These are phyloP conservation scores for Heterochromis multidens DNA, from an alignment of 2,113 vertebrate species.

Conservation along the genomic window DNA sequence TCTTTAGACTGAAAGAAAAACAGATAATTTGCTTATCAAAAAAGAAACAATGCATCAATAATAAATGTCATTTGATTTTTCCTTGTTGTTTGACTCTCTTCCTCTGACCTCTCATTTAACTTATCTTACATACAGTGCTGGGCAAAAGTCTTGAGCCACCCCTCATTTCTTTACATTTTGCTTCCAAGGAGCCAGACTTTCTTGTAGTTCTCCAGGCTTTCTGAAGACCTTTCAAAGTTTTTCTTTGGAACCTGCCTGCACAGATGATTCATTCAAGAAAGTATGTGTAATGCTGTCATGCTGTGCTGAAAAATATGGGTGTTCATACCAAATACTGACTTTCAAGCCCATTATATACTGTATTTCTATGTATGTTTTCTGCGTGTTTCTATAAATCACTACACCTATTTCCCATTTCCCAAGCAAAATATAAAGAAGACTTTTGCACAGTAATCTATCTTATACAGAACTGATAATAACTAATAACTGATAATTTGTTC, in stretches of 20 bases:
- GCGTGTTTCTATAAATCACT: not conserved
- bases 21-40: conserved; percentile 78
- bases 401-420: not conserved
- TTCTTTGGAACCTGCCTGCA: not conserved
- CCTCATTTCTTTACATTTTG: not conserved
- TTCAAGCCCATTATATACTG: not conserved
- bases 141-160: not conserved
- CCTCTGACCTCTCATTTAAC: not conserved
- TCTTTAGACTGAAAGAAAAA: conserved; percentile 79
- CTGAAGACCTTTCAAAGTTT: not conserved
- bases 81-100: conserved; percentile 53
- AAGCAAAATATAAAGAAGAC: not conserved
- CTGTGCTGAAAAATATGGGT: not conserved
- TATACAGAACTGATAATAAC: not conserved
- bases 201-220: not conserved
- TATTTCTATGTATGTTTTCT: not conserved
- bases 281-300: too few relatives aligned
- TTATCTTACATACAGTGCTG: not conserved
- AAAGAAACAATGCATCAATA: conserved; percentile 80
- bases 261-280: not conserved
- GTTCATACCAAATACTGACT: not conserved
- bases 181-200: not conserved
- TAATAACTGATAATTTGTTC: too few relatives aligned
- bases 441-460: not conserved
- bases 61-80: conserved; percentile 80